Base-by-base conservation (phyloP, 2,888 invertebrate species). In the Macaria notata region DNA sequence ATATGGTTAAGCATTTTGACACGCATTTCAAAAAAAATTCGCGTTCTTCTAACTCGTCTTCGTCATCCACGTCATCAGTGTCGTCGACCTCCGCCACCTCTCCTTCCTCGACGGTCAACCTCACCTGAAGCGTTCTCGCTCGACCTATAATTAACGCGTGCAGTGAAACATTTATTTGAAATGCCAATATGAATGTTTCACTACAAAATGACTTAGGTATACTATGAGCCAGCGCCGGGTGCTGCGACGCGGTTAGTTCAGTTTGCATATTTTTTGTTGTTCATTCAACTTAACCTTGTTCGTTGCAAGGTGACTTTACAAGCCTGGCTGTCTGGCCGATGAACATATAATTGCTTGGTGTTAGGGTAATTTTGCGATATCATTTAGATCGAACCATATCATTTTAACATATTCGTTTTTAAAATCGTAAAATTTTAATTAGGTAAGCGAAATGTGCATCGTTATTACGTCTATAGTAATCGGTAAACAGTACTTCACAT, bases 1-100 rank as follows among this genome's bases (percentile, higher is more conserved):
- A 97, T 85, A 96, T 97, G 96, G 93, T 96, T 66, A 97, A 97
- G 83, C 97, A 97, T 83, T 92, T 93, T 69, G 95, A 96, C 70
- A 96, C 96, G 51, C 97, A 97, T 86, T 92, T 93, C 53, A 94
- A 93, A 79, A 94, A 94, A 74, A 88, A 82, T 63, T 75, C 83
- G 56, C 85, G 88, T 56, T 71, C 84, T 42, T 76, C 84, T 3
- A 69, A 80, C n/a, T 73, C 81, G n/a, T 75, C 81, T 33, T 69
- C 78, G 30, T 76, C 86, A 33, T 71, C 81, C 47, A 63, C 65
- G 53, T 71, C 84, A 19, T 75, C 83, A 44, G 68, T 66, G 56
- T 69, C 84, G n/a, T 76, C 83, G 46, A 75, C 69, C 54, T 66
- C 67, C 49, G 59, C 61, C 9, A 68, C 66, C 46, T 68, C 72